Evolutionary conservation across 2,888 invertebrate species (phyloP), one percentile per base, ranked within the genome.

Genomic region (Acronicta psi): DNA sequence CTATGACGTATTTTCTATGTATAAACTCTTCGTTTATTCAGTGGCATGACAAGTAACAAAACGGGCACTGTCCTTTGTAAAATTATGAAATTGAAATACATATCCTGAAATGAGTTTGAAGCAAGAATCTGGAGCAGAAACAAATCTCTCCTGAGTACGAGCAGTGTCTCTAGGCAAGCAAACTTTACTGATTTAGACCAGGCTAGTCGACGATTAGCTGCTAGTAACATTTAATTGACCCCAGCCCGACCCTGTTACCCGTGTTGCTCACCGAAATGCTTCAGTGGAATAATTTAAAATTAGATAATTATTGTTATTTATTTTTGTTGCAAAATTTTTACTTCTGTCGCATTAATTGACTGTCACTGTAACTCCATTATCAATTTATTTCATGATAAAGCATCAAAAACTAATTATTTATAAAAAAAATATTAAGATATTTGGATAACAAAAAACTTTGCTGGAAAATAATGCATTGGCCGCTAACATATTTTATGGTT

Each of bases 221-320:
- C 46, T 75, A 47, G 72, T 75, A 51, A 54, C 53, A 71, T 56
- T 50, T 61, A 71, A 75, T 72, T 75, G 72, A 72, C 58, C 62
- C 58, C 44, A 7, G 31, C 7, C 56, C 52, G 71, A 61, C 66
- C 71, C 42, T 31, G 31, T 20, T 13, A 42, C 37, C 51, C 47
- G n/a, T 61, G 55, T 59, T 66, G 56, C 40, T 66, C 58, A 56
- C 29, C 55, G 56, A 61, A 71, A 70, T 71, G 53, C 58, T 58
- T 52, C 57, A 59, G 42, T 40, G 43, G 43, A 40, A 65, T 41
- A 43, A 59, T 44, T 17, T 47, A 51, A 72, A n/a, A 72, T 72
- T 42, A 60, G 51, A 52, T 67, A 67, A 55, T 67, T 47, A 49
- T 58, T 53, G 36, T 36, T 50, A 16, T 43, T 31, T 57, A 37